Evolutionary conservation across 2,113 vertebrate species (phyloP), one percentile per base, ranked within the genome.

Genomic region (Plectropomus leopardus): DNA sequence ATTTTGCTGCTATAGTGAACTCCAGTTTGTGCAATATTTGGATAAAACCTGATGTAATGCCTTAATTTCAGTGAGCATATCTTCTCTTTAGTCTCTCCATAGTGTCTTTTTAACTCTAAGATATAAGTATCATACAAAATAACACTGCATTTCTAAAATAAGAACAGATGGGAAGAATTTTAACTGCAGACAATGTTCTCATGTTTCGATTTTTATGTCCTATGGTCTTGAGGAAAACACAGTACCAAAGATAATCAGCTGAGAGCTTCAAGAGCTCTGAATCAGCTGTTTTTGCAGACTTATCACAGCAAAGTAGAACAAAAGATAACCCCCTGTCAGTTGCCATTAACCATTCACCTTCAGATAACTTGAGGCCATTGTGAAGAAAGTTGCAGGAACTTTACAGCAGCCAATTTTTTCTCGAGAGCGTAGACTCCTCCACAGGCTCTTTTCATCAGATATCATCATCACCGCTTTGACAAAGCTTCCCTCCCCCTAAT

Each of bases 401-500:
- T 78, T 61, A 32, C 60, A 61, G 64, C 58, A 65, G 74, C 44
- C 48, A 47, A 32, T 42, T 70, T 53, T 9, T 16, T 72, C 40
- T 58, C 16, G 5, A 16, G 50, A 78, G 44, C 70, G 57, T 60
- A 65, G 24, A 42, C 69, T 58, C 64, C 63, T 81, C 85, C 61
- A 53, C 70, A 21, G 67, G 59, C 64, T 84, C 14, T 72, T 76
- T 68, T 78, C 50, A 63, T 75, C 83, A 69, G 28, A 53, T 80
- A 19, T 83, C 68, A 74, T 80, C 59, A 72, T 53, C 28, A 10
- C 50, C 7, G 45, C 70, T 80, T 64, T 47, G 68, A 78, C 71
- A 82, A 66, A 45, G 44, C 34, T 17, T 19, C 71, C 84, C 86
- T 86, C 67, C 69, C 78, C 79, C 85, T 57, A 78, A 86, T 86